A percentile compares a stretch with the other conserved stretches of the same genome.
phyloP scores from a whole-genome alignment of 1,140 invertebrate species.

The Theocolax elegans region DNA sequence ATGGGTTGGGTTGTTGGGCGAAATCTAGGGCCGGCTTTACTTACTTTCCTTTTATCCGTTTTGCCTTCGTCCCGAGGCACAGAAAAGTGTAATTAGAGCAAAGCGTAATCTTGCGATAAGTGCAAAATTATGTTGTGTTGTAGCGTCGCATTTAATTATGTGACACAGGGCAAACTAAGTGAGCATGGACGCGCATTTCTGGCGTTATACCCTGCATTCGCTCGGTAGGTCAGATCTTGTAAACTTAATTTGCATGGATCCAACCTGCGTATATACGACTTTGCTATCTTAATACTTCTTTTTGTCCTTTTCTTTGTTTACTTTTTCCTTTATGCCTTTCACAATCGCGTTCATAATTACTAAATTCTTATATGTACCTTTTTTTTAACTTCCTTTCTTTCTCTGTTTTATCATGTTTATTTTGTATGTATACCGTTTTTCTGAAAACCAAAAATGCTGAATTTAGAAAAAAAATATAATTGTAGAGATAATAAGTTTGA shows the following conservation, averaged over 20 bases:
- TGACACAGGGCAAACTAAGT: slow-evolving; percentile 10
- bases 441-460: no score
- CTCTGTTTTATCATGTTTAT: no score
- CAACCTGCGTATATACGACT: background rate
- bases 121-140: slow-evolving; percentile 34
- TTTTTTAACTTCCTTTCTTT: no score
- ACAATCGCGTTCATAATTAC: no score
- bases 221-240: slow-evolving; percentile 7
- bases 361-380: no score
- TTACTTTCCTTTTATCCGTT: background rate
- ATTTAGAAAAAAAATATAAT: no score
- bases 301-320: background rate
- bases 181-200: slow-evolving; percentile 1
- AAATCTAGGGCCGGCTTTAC: background rate
- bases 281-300: background rate
- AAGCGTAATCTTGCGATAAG: slow-evolving; percentile 28
- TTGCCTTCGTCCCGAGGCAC: background rate
- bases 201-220: background rate
- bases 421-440: no score
- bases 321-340: background rate
- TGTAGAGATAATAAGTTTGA: no score
- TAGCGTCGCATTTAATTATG: slow-evolving; percentile 29
- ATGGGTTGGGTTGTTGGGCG: background rate
- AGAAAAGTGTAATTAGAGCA: slow-evolving; percentile 35
- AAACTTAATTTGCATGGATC: slow-evolving; percentile 30